These are phyloP conservation scores for Apis mellifera DNA, from an alignment of 1,140 invertebrate genomes.

Conservation along the genomic window DNA sequence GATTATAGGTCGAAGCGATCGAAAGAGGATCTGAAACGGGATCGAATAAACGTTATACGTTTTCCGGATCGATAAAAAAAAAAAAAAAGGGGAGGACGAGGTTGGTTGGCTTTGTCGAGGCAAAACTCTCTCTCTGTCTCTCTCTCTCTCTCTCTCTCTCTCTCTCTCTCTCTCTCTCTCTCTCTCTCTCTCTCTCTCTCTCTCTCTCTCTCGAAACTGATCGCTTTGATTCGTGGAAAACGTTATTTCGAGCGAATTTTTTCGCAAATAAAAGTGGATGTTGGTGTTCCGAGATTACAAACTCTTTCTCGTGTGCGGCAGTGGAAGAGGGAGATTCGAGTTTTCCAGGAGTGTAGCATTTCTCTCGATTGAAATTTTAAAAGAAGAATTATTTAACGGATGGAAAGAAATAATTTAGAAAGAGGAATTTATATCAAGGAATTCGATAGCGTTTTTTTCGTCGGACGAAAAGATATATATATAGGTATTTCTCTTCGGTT, in stretches of 20 bases:
- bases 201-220: no score
- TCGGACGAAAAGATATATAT: no score
- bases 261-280: constrained; percentile 13
- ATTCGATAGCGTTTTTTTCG: no score
- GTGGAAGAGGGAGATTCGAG: background rate
- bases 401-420: no score
- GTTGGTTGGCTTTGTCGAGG: background rate
- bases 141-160: no score
- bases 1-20: constrained; percentile 38
- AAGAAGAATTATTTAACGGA: no score
- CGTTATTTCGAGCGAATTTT: constrained; percentile 17
- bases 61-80: constrained; percentile 24
- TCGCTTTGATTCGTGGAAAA: background rate
- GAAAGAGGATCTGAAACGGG: constrained; percentile 31
- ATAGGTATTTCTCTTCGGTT: no score
- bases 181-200: background rate
- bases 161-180: background rate
- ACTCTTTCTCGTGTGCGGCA: background rate
- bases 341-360: background rate
- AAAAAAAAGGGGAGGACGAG: background rate
- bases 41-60: constrained; percentile 41
- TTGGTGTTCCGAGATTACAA: background rate
- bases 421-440: no score
- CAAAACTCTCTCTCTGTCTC: background rate
- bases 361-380: background rate